phyloP scores from a whole-genome alignment of 1,140 invertebrate species.

The Ectropis grisescens region DNA sequence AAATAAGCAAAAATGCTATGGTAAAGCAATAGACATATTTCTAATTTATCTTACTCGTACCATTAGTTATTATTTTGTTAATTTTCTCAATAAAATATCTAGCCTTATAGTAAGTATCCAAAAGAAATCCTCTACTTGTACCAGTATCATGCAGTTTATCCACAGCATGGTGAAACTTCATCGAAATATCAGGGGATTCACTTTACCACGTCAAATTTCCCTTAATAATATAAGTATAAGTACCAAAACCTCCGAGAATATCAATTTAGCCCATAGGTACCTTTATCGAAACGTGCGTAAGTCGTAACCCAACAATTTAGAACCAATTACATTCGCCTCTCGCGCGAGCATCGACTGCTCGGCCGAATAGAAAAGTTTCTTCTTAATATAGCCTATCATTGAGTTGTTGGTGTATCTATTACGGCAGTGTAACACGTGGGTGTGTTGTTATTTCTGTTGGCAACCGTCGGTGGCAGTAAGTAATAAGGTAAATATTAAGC shows the following conservation, averaged over 20 bases:
- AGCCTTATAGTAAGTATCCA: too few relatives aligned
- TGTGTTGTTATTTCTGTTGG: conserved; percentile 50
- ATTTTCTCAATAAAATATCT: too few relatives aligned
- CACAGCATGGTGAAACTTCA: too few relatives aligned
- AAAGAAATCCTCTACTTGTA: too few relatives aligned
- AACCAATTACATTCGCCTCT: conserved; percentile 19
- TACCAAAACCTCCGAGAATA: conserved; percentile 1
- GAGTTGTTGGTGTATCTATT: conserved; percentile 21
- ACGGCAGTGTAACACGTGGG: conserved; percentile 25
- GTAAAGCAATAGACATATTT: too few relatives aligned
- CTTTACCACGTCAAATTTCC: too few relatives aligned
- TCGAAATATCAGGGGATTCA: too few relatives aligned
- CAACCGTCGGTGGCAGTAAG: conserved; percentile 45
- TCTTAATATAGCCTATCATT: conserved; percentile 12
- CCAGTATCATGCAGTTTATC: too few relatives aligned
- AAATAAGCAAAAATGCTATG: too few relatives aligned
- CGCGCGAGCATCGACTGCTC: conserved; percentile 24
- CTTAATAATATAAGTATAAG: too few relatives aligned
- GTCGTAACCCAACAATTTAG: conserved; percentile 21
- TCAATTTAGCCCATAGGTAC: conserved; percentile 13
- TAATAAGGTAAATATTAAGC: conserved; percentile 57
- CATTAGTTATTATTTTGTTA: too few relatives aligned
- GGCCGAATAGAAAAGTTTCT: conserved; percentile 25
- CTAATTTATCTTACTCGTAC: too few relatives aligned
- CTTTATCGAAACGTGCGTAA: conserved; percentile 26